These are phyloP conservation scores for Gadus macrocephalus DNA, from an alignment of 2,113 vertebrate species.

Conservation along the genomic window DNA sequence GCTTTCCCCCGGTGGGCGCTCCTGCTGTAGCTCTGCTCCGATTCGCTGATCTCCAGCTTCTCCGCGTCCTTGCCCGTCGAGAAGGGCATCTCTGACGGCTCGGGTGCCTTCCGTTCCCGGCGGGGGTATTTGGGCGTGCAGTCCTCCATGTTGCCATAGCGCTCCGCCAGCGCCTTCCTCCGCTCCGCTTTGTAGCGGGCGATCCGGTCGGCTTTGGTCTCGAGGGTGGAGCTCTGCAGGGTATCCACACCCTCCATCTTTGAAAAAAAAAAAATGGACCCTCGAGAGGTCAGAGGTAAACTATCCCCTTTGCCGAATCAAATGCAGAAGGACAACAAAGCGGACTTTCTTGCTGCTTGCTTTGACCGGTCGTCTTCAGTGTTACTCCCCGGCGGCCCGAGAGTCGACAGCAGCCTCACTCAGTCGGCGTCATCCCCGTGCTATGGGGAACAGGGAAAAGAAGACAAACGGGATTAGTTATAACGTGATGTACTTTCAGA, in stretches of 20 bases:
- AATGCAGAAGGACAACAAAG: neutral
- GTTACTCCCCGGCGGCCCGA: conserved; percentile 2
- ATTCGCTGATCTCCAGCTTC: conserved; percentile 37
- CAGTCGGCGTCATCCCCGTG: conserved; percentile 41
- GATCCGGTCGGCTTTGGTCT: conserved; percentile 76
- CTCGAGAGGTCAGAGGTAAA: neutral
- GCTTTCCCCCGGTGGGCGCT: conserved; percentile 44
- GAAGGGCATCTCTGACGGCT: conserved; percentile 22
- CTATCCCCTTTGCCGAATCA: neutral
- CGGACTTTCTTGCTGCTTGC: conserved; percentile 1
- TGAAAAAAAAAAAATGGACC: neutral
- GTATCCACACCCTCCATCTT: conserved; percentile 65
- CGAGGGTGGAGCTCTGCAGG: conserved; percentile 61
- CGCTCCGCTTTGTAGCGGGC: conserved; percentile 78
- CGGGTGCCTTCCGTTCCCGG: conserved; percentile 54
- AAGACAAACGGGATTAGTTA: conserved; percentile 28
- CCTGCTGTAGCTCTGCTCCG: conserved; percentile 37
- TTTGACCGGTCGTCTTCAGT: neutral
- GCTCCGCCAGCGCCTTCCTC: conserved; percentile 70
- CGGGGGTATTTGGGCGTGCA: conserved; percentile 63
- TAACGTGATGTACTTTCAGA: conserved; percentile 16
- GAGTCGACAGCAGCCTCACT: conserved; percentile 41
- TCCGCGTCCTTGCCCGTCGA: conserved; percentile 38
- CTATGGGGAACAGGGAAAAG: conserved; percentile 47
- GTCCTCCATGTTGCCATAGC: conserved; percentile 69